These are phyloP conservation scores for Synchiropus splendidus DNA, from an alignment of 2,113 vertebrate species.

Conservation along the genomic window DNA sequence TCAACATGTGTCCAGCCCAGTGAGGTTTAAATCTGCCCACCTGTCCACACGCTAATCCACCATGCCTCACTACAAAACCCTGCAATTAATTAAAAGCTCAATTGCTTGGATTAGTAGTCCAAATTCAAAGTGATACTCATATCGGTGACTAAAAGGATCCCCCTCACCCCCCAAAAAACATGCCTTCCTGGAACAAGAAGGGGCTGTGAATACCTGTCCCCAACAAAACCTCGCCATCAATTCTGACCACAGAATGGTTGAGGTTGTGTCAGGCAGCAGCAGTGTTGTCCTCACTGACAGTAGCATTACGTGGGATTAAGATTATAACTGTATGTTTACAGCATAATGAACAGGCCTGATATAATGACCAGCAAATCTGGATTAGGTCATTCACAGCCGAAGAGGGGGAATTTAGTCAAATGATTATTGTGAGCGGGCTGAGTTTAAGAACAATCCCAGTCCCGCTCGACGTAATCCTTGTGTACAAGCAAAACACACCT, in stretches of 20 bases:
- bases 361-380: slow-evolving; percentile 67
- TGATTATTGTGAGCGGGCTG: slow-evolving; percentile 46
- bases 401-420: slow-evolving; percentile 37
- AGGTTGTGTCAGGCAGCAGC: slow-evolving; percentile 10
- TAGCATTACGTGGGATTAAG: slow-evolving; percentile 60
- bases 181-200: slow-evolving; percentile 5
- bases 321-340: slow-evolving; percentile 63
- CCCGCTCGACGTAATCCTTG: slow-evolving; percentile 21
- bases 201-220: neutral
- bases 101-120: slow-evolving; percentile 55
- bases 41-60: slow-evolving; percentile 59
- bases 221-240: neutral
- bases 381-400: slow-evolving; percentile 62
- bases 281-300: slow-evolving; percentile 39
- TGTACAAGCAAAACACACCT: slow-evolving; percentile 14
- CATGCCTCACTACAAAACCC: slow-evolving; percentile 55
- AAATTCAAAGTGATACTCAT: slow-evolving; percentile 45
- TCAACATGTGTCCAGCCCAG: slow-evolving; percentile 58
- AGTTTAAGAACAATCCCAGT: slow-evolving; percentile 23
- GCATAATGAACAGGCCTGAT: slow-evolving; percentile 54
- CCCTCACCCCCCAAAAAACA: neutral
- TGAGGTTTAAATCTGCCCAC: slow-evolving; percentile 60
- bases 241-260: slow-evolving; percentile 3
- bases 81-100: slow-evolving; percentile 63
- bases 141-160: slow-evolving; percentile 8